Percentiles rank a stretch among this genome's conserved stretches.
phyloP scores from a whole-genome alignment of 2,888 invertebrate genomes.

The Archips crataeganus region DNA sequence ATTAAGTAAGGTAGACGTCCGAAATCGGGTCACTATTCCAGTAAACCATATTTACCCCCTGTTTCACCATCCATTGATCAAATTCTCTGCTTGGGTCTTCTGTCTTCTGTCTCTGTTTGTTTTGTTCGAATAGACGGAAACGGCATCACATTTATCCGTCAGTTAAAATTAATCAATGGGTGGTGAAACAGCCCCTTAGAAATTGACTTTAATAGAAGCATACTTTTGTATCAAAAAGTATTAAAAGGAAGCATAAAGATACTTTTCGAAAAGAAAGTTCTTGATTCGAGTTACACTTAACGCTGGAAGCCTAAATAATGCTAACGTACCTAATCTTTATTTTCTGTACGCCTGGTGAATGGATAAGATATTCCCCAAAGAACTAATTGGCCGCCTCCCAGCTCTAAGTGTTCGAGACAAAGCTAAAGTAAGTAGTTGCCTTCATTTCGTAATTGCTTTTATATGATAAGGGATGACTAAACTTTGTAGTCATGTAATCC shows the following conservation, averaged over 20 bases:
- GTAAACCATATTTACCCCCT: no score
- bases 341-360: constrained; percentile 15
- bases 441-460: constrained; percentile 25
- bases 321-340: constrained; percentile 18
- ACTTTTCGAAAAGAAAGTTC: background rate
- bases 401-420: constrained; percentile 8
- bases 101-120: no score
- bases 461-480: constrained; percentile 4
- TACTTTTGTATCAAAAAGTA: no score
- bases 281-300: background rate
- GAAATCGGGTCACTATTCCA: no score
- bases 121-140: no score
- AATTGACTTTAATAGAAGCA: no score
- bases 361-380: constrained; percentile 21
- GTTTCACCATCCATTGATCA: no score
- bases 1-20: background rate
- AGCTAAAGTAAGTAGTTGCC: constrained; percentile 21
- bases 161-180: no score
- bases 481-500: background rate
- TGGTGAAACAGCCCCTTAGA: no score
- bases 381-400: constrained; percentile 25
- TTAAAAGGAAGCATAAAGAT: no score
- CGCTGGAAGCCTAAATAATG: constrained; percentile 3
- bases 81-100: no score
- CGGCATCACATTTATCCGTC: no score